These are phyloP conservation scores for Orius laevigatus DNA, from an alignment of 1,140 invertebrate species.

Conservation along the genomic window DNA sequence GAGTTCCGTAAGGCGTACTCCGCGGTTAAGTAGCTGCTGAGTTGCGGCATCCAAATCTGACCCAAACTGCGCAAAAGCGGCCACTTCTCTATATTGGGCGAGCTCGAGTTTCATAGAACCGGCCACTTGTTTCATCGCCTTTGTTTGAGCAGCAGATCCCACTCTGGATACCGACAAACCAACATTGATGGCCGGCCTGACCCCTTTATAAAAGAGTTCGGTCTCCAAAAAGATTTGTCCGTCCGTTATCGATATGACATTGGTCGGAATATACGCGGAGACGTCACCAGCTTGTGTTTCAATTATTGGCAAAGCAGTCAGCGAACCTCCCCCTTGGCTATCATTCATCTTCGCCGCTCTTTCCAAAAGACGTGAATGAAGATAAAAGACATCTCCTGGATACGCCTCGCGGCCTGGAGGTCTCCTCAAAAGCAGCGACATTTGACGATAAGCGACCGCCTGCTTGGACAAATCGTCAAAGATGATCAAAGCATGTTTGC, in stretches of 20 bases:
- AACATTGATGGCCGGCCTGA: constrained; percentile 98
- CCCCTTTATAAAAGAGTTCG: constrained; percentile 99
- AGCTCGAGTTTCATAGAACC: constrained; percentile 99
- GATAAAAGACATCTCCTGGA: constrained; percentile 99
- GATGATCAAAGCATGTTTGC: constrained; percentile 98
- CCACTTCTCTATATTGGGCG: constrained; percentile 99
- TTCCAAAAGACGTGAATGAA: constrained; percentile 97
- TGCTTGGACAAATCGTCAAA: constrained; percentile 99
- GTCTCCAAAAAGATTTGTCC: constrained; percentile 99
- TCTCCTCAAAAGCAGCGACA: constrained; percentile 97
- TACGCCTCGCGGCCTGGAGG: constrained; percentile 99
- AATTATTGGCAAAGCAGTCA: constrained; percentile 96
- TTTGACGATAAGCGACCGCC: constrained; percentile 99
- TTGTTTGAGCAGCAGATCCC: constrained; percentile 98
- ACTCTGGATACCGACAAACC: constrained; percentile 99
- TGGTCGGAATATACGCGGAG: constrained; percentile 99
- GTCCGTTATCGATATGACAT: constrained; percentile 99
- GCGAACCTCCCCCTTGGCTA: constrained; percentile 87
- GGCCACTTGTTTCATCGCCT: constrained; percentile 99
- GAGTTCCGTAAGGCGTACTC: constrained; percentile 95
- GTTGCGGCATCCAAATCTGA: constrained; percentile 99
- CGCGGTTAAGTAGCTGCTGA: constrained; percentile 94
- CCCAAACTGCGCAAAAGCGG: constrained; percentile 99
- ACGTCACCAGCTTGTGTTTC: constrained; percentile 98
- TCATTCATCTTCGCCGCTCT: constrained; percentile 99